Evolutionary conservation across 2,797 vertebrate species (phyloP), one percentile per base, ranked within the genome.

Genomic region (Xenops minutus): DNA sequence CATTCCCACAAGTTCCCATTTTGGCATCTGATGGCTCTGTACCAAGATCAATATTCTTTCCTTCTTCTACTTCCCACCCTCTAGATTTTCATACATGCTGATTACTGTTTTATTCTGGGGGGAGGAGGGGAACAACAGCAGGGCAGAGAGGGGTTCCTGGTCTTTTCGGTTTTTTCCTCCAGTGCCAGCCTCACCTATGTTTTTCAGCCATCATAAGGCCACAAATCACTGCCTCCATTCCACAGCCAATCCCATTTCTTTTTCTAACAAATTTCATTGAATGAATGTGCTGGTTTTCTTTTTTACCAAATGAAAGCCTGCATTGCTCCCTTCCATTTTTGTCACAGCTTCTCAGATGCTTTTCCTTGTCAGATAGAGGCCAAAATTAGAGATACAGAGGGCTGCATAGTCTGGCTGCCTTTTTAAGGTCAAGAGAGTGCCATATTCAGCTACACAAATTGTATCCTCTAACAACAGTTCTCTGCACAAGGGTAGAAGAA

Each of bases 161-260:
- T 43, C 30, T 83, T 61, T 17, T 37, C 26, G 0, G 27, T 32
- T 66, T 89, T 91, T 89, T 10, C 7, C 79, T 79, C 36, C 30
- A 32, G 17, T 36, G 68, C 41, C 71, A 77, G 59, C 24, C 22
- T 88, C 56, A 46, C 67, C 52, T 67, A 12, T 85, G 61, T 88
- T 91, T 86, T 85, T n/a, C 52, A 89, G 44, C 49, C 49, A 44
- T 17, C 63, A 44, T 22, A 30, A 43, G 37, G 27, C 93, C 75
- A 88, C 93, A 92, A 91, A 89, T 89, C 75, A 63, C 88, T 73
- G 85, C 82, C 54, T 92, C 54, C 41, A 16, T 92, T 85, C 81
- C 49, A 37, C 56, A 79, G 49, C 37, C 58, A 32, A 30, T 76
- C 55, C 41, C 46, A 23, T 80, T 90, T 78, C 44, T 77, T 79